phyloP scores from a whole-genome alignment of 2,888 invertebrate species.

The Lomographa bimaculata region DNA sequence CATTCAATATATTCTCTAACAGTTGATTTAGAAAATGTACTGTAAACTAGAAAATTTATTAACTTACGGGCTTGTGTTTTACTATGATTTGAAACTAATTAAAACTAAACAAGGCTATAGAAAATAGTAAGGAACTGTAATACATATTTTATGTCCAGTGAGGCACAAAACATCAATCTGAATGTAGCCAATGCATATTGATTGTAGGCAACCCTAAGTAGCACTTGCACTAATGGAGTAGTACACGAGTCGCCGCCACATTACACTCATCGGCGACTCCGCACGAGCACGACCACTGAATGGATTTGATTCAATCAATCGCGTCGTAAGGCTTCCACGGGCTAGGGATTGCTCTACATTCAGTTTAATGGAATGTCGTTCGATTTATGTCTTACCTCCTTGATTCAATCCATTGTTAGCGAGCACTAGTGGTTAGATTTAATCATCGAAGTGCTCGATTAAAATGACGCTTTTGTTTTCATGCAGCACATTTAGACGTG shows the following conservation, averaged over 20 bases:
- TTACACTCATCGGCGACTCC: constrained; percentile 24
- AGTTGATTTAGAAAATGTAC: no score
- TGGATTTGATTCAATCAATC: constrained; percentile 19
- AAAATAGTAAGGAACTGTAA: no score
- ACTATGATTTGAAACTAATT: no score
- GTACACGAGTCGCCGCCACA: constrained; percentile 17
- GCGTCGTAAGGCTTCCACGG: constrained; percentile 7
- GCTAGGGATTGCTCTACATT: constrained; percentile 15
- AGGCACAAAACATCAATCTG: no score
- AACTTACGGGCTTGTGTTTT: no score
- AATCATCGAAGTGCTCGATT: constrained; percentile 11
- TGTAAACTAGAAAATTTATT: no score
- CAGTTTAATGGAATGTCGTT: constrained; percentile 1
- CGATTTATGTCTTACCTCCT: constrained; percentile 5
- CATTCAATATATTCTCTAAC: no score
- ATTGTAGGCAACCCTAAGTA: constrained; percentile 15
- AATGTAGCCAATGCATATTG: no score
- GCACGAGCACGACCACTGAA: constrained; percentile 15
- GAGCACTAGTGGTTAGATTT: constrained; percentile 1
- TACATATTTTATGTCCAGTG: no score
- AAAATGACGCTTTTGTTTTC: constrained; percentile 17
- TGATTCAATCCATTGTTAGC: background rate
- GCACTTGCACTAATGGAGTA: constrained; percentile 26
- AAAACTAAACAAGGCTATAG: no score
- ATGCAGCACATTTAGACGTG: constrained; percentile 30